phyloP scores from a whole-genome alignment of 2,113 vertebrate genomes.

The Tupaia chinensis region DNA sequence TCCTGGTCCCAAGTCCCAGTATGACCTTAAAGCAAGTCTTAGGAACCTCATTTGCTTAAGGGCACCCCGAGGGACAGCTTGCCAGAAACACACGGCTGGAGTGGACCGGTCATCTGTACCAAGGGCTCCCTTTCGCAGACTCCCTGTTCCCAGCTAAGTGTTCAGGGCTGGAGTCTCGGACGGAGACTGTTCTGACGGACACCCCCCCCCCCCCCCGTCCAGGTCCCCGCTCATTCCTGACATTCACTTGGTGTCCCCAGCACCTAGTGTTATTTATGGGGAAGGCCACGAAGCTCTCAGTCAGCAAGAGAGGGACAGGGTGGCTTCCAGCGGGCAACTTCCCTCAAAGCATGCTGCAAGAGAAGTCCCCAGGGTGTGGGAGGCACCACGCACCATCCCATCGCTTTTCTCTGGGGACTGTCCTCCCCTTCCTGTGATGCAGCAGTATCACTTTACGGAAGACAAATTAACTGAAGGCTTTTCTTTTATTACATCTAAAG shows the following conservation, averaged over 20 bases:
- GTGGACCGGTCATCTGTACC: background rate
- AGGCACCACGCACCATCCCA: conserved; percentile 2
- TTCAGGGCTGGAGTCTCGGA: background rate
- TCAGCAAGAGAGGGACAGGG: background rate
- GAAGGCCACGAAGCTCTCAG: background rate
- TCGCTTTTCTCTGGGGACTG: background rate
- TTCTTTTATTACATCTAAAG: conserved; percentile 99
- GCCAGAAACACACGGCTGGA: background rate
- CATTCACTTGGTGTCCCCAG: conserved; percentile 16
- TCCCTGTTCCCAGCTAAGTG: background rate
- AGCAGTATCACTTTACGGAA: conserved; percentile 77
- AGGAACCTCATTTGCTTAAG: background rate
- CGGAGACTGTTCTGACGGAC: background rate
- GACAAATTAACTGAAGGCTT: conserved; percentile 93
- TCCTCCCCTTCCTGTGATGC: background rate
- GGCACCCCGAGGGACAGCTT: background rate
- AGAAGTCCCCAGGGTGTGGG: background rate
- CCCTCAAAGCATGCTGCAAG: conserved; percentile 57
- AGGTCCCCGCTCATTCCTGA: background rate
- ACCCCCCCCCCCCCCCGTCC: background rate
- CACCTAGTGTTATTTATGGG: background rate
- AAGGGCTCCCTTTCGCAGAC: background rate
- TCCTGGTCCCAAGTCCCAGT: too few species aligned
- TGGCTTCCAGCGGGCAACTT: background rate
- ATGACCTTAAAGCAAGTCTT: background rate